Percentiles rank a stretch among this genome's conserved stretches.
phyloP scores from a whole-genome alignment of 2,113 vertebrate species.

The Stegostoma tigrinum region DNA sequence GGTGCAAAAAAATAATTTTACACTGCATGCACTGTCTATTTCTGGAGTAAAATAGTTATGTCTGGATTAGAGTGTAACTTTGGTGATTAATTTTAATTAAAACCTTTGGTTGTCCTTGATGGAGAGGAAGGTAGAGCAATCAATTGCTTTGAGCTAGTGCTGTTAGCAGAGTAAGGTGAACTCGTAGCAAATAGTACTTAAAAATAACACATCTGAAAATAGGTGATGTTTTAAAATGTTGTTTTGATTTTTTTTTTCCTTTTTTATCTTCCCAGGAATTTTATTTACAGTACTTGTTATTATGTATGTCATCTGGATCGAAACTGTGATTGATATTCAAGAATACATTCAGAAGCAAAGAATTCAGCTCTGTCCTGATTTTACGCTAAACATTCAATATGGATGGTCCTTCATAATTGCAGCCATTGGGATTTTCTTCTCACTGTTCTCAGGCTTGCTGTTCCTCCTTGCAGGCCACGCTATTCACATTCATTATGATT shows the following conservation, averaged over 20 bases:
- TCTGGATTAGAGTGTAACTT: neutral
- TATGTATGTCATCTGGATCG: conserved; percentile 78
- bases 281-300: conserved; percentile 75
- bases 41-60: neutral
- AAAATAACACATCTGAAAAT: neutral
- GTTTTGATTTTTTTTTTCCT: neutral
- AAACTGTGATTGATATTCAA: conserved; percentile 72
- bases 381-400: conserved; percentile 64
- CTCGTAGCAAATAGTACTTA: neutral
- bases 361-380: conserved; percentile 57
- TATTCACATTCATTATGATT: conserved; percentile 63
- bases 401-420: conserved; percentile 92
- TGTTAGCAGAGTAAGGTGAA: neutral
- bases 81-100: neutral
- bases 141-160: neutral
- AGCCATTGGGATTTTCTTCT: conserved; percentile 79
- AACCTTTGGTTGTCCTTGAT: neutral
- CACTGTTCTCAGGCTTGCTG: conserved; percentile 77
- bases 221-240: neutral
- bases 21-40: neutral
- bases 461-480: conserved; percentile 78
- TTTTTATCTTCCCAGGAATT: conserved; percentile 61
- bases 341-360: conserved; percentile 58
- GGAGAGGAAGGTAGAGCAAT: neutral
- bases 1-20: neutral